Conservation (phyloP, 2,888 invertebrate genomes). For the Thalpophila matura region DNA sequence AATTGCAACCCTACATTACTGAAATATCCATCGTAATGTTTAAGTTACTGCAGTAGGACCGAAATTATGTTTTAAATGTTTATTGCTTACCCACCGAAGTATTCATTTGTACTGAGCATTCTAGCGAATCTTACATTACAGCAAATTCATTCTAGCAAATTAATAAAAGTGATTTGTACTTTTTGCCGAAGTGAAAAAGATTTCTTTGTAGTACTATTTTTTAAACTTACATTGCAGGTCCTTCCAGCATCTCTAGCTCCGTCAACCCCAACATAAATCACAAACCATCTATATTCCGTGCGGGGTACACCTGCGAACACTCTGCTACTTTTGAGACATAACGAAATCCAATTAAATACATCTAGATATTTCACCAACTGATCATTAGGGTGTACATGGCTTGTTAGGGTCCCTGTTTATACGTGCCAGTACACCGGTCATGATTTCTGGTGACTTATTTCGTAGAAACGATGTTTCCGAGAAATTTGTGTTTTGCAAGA, state of each 20-base stretch:
- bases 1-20: too few relatives aligned
- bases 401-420: conserved; percentile 78
- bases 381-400: conserved; percentile 84
- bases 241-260: conserved; percentile 39
- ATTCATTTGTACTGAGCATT: too few relatives aligned
- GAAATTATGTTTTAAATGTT: too few relatives aligned
- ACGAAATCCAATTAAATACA: conserved; percentile 89
- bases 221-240: too few relatives aligned
- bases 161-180: too few relatives aligned
- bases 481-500: conserved; percentile 63
- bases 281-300: conserved; percentile 82
- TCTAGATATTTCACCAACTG: conserved; percentile 83
- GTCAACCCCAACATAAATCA: conserved; percentile 75
- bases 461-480: conserved; percentile 58
- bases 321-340: conserved; percentile 74
- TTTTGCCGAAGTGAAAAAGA: too few relatives aligned
- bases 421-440: conserved; percentile 72
- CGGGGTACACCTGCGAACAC: conserved; percentile 81
- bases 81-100: too few relatives aligned
- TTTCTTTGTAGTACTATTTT: too few relatives aligned
- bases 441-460: conserved; percentile 75
- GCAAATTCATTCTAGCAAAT: too few relatives aligned
- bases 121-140: too few relatives aligned
- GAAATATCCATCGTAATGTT: too few relatives aligned
- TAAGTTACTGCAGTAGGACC: too few relatives aligned